Evolutionary conservation across 2,113 vertebrate species (phyloP), one percentile per base, ranked within the genome.

Genomic region (Campylomormyrus numenius): DNA sequence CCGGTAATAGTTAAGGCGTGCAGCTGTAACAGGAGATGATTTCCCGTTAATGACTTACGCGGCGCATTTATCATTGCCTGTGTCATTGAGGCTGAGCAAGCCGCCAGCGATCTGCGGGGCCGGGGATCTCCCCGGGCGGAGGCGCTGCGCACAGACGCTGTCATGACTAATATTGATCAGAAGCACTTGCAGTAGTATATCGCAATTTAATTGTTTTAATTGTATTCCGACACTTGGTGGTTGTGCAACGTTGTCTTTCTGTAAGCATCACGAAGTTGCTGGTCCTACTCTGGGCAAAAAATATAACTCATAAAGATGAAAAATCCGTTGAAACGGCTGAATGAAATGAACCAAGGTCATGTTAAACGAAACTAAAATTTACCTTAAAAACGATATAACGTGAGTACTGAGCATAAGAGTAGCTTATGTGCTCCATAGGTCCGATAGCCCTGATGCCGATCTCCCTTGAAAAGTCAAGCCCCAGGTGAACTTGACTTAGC

Each of bases 21-120:
- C 35, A 31, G 48, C 50, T 31, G 19, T 21, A 84, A 84, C 42
- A 89, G 39, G 88, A 89, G 70, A 89, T 35, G 31, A 83, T 84
- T 92, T 87, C 74, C 39, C 52, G 11, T 53, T 91, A 91, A 90
- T 90, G 85, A 85, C 90, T 90, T 45, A 85, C 58, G 70, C 19
- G 80, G 66, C 83, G 46, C 80, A 27, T 90, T 89, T 90, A 53
- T 89, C 85, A 50, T 90, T 88, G 56, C 48, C 88, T 85, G 56
- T 88, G 80, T 85, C 88, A 89, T 84, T 89, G 42, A 52, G 74
- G 39, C 50, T 93, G 91, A 93, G 80, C 91, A 91, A 92, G 88
- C 91, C 35, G 91, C 89, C 89, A 90, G 56, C 24, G 83, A 91
- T 80, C 84, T 53, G 90, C 66, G n/a, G n/a, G 17, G 39, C 58